A percentile compares a stretch with the other conserved stretches of the same genome.
phyloP scores from a whole-genome alignment of 2,113 vertebrate genomes.

The Ciconia stormi region DNA sequence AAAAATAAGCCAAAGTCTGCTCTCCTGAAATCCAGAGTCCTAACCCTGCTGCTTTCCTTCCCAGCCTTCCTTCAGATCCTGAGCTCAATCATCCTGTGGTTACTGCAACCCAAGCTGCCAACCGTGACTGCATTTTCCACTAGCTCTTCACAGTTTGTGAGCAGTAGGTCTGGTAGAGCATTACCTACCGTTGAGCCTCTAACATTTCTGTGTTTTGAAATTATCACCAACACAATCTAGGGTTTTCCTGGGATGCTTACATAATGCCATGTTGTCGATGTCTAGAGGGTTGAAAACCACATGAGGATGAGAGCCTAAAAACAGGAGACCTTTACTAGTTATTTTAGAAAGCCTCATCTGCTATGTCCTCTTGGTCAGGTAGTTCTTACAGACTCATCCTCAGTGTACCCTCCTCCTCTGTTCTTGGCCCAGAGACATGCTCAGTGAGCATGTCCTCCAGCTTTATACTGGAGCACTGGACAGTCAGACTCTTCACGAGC shows the following conservation, averaged over 20 bases:
- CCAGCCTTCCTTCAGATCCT: background rate
- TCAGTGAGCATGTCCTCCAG: background rate
- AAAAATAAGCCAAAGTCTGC: constrained; percentile 6
- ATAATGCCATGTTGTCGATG: background rate
- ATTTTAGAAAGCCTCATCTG: background rate
- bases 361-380: background rate
- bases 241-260: background rate
- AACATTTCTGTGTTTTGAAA: background rate
- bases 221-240: background rate
- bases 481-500: background rate
- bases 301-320: background rate
- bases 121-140: background rate
- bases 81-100: background rate
- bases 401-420: background rate
- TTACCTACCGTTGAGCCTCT: background rate
- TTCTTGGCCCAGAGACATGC: background rate
- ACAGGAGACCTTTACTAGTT: background rate
- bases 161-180: background rate
- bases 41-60: background rate
- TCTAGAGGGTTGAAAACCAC: background rate
- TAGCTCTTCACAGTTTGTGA: background rate
- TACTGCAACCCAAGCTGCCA: background rate
- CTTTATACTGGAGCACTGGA: background rate
- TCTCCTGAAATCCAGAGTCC: background rate
- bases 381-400: background rate